Percentiles rank a stretch among this genome's conserved stretches.
Conservation (phyloP, 2,888 invertebrate species). For the Acleris sparsana region DNA sequence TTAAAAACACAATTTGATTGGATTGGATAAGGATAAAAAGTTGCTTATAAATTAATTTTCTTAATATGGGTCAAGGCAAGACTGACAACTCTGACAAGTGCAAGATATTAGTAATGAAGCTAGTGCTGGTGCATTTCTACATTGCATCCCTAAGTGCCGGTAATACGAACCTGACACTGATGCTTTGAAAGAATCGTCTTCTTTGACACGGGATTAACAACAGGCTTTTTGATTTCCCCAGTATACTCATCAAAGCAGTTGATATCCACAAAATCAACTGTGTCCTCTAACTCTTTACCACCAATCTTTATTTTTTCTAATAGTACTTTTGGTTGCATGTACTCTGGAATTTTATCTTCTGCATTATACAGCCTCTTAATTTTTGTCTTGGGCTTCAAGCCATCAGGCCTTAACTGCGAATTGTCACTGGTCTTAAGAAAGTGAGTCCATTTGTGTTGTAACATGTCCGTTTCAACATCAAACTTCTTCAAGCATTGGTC, state of each 20-base stretch:
- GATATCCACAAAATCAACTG: slow-evolving; percentile 38
- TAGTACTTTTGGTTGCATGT: slow-evolving; percentile 56
- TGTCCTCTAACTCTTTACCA: slow-evolving; percentile 35
- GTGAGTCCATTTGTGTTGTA: slow-evolving; percentile 74
- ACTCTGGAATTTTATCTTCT: slow-evolving; percentile 55
- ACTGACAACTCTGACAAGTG: too few relatives aligned
- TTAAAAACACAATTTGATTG: too few relatives aligned
- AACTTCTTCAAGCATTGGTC: slow-evolving; percentile 68
- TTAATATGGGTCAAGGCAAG: too few relatives aligned
- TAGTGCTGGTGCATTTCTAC: background rate
- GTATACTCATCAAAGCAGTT: slow-evolving; percentile 39
- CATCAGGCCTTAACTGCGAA: slow-evolving; percentile 47
- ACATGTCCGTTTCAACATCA: slow-evolving; percentile 63
- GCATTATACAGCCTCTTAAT: slow-evolving; percentile 48
- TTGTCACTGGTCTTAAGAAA: slow-evolving; percentile 61
- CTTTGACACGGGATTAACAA: slow-evolving; percentile 57
- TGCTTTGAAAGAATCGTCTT: slow-evolving; percentile 64
- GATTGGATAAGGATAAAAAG: too few relatives aligned
- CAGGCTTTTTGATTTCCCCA: slow-evolving; percentile 49
- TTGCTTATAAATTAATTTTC: too few relatives aligned
- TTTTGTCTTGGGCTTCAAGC: slow-evolving; percentile 21
- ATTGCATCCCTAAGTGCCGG: slow-evolving; percentile 18
- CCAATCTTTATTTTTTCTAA: slow-evolving; percentile 52
- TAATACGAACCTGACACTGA: slow-evolving; percentile 62
- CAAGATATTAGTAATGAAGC: background rate